Evolutionary conservation across 1,140 invertebrate species (phyloP).

Genomic region (Drosophila triauraria): DNA sequence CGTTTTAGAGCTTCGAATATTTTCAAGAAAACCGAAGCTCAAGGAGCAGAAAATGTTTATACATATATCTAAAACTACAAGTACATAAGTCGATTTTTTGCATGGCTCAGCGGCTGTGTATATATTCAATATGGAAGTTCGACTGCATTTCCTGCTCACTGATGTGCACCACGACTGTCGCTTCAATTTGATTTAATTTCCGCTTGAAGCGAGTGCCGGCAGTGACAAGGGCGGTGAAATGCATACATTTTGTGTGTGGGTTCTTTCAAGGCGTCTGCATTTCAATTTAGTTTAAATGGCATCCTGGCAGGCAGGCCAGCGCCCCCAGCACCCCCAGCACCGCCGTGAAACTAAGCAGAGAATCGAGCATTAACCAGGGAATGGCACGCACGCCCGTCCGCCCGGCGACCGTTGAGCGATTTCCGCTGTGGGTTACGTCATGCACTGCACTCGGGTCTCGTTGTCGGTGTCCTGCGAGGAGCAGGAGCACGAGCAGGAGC

Average conservation of each 20-base stretch:
- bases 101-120: conserved; percentile 1
- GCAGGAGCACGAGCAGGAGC: not conserved
- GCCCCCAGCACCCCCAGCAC: not conserved
- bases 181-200: conserved; percentile 53
- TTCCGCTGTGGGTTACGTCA: conserved; percentile 76
- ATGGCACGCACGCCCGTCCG: conserved; percentile 54
- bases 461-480: conserved; percentile 12
- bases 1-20: conserved; percentile 1
- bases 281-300: conserved; percentile 64
- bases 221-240: conserved; percentile 17
- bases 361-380: conserved; percentile 45
- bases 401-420: conserved; percentile 63
- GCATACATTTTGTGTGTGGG: conserved; percentile 28
- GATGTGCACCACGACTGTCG: conserved; percentile 30
- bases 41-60: not conserved
- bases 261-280: conserved; percentile 41
- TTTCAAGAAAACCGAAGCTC: conserved; percentile 2
- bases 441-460: conserved; percentile 44
- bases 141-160: conserved; percentile 18
- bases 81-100: conserved; percentile 12
- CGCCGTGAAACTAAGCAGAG: conserved; percentile 25
- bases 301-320: conserved; percentile 21
- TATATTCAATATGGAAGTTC: conserved; percentile 7
- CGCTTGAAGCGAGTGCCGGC: conserved; percentile 30
- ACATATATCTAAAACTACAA: not conserved